These are phyloP conservation scores for Heliconius ismenius DNA, from an alignment of 2,888 invertebrate species.

Conservation along the genomic window DNA sequence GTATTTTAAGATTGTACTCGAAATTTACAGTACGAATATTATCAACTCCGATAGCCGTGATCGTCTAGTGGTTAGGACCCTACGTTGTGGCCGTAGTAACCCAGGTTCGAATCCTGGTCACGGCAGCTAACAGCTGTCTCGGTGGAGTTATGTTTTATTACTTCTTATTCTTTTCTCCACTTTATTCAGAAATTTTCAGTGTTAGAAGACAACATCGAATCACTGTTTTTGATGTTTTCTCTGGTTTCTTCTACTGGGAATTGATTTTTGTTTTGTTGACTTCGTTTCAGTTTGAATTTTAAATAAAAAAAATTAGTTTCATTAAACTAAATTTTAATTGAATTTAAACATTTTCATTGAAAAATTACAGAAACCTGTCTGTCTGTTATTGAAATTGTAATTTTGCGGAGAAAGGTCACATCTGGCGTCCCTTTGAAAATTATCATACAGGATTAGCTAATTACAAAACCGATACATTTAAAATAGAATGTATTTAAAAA, in stretches of 20 bases:
- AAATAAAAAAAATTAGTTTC: neutral
- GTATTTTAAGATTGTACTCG: conserved; percentile 9
- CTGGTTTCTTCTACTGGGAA: neutral
- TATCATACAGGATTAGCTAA: conserved; percentile 17
- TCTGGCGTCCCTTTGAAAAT: conserved; percentile 1
- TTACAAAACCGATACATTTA: conserved; percentile 6
- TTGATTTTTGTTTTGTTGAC: neutral
- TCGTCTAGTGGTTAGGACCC: conserved; percentile 89
- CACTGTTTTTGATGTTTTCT: neutral
- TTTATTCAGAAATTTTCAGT: neutral
- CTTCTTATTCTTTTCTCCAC: neutral
- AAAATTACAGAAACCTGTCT: neutral
- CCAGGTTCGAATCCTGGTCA: conserved; percentile 89
- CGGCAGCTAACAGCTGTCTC: conserved; percentile 70
- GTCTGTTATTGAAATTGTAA: neutral
- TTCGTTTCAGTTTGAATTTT: neutral
- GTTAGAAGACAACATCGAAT: neutral
- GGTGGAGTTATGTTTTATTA: conserved; percentile 50
- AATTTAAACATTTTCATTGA: neutral
- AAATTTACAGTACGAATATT: neutral
- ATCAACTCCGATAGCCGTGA: conserved; percentile 81
- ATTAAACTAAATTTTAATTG: neutral
- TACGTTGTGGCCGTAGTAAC: conserved; percentile 90
- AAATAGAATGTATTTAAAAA: neutral
- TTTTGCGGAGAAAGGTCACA: neutral